These are phyloP conservation scores for Petrophora chlorosata DNA, from an alignment of 2,888 invertebrate species.

Conservation along the genomic window DNA sequence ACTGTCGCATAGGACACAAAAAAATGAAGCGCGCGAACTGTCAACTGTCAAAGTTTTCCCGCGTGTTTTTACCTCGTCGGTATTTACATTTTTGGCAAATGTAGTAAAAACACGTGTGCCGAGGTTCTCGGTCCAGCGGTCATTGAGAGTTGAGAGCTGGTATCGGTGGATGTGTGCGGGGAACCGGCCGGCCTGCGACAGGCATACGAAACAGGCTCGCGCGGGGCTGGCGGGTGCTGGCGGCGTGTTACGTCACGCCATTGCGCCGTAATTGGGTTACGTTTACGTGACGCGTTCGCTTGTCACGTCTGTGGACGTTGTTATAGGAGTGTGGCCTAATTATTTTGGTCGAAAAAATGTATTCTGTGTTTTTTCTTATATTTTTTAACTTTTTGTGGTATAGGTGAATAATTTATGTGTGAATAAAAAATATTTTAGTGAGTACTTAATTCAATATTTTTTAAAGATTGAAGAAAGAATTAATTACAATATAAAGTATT, in stretches of 20 bases:
- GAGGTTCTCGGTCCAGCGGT: slow-evolving; percentile 86
- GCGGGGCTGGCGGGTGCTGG: slow-evolving; percentile 38
- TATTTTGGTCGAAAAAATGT: slow-evolving; percentile 50
- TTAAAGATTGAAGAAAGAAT: no score
- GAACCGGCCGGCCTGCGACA: slow-evolving; percentile 73
- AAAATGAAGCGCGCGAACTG: slow-evolving; percentile 49
- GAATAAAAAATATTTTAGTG: no score
- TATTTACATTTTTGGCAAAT: slow-evolving; percentile 72
- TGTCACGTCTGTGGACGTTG: slow-evolving; percentile 65
- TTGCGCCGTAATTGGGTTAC: slow-evolving; percentile 81
- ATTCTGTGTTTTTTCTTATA: slow-evolving; percentile 32
- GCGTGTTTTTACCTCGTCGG: slow-evolving; percentile 45
- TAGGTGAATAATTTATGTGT: no score
- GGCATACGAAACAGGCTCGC: slow-evolving; percentile 76
- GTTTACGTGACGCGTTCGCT: slow-evolving; percentile 72
- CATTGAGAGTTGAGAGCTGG: slow-evolving; percentile 87
- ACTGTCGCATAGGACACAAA: slow-evolving; percentile 38
- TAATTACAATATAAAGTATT: no score
- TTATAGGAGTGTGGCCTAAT: slow-evolving; percentile 74
- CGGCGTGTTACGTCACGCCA: slow-evolving; percentile 69
- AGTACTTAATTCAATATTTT: no score
- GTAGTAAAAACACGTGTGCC: slow-evolving; percentile 81
- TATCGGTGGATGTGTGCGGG: slow-evolving; percentile 75
- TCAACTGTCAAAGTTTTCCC: slow-evolving; percentile 54
- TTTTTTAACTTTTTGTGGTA: no score